A percentile compares a stretch with the other conserved stretches of the same genome.
phyloP scores from a whole-genome alignment of 2,797 vertebrate species.

The Setipinna tenuifilis region DNA sequence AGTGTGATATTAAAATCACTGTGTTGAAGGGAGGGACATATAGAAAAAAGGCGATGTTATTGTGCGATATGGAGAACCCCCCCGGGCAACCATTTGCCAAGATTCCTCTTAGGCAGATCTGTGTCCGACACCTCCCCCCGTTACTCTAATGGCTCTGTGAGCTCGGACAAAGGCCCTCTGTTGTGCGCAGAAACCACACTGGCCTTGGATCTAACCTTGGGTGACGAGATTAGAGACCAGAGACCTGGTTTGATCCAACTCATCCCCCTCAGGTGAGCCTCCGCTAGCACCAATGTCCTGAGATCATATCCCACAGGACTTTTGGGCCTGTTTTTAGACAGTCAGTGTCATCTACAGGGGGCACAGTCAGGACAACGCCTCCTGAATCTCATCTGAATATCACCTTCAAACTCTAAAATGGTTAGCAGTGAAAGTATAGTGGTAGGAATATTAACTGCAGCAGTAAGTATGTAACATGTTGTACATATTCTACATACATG shows the following conservation, averaged over 20 bases:
- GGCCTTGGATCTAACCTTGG: slow-evolving; percentile 52
- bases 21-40: slow-evolving; percentile 48
- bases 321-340: background rate
- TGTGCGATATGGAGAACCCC: slow-evolving; percentile 44
- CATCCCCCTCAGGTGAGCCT: slow-evolving; percentile 14
- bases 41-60: slow-evolving; percentile 55
- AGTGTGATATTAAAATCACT: slow-evolving; percentile 46
- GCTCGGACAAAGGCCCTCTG: slow-evolving; percentile 59
- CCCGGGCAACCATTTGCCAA: slow-evolving; percentile 48
- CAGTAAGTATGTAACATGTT: too few species aligned
- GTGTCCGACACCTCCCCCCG: slow-evolving; percentile 43
- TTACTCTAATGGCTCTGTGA: slow-evolving; percentile 48
- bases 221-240: slow-evolving; percentile 56
- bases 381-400: too few species aligned
- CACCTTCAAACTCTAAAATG: too few species aligned
- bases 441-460: too few species aligned
- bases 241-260: slow-evolving; percentile 49
- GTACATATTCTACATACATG: too few species aligned
- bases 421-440: too few species aligned
- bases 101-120: slow-evolving; percentile 59
- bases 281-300: too few species aligned
- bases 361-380: background rate
- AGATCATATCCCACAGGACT: background rate
- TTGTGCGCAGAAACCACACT: slow-evolving; percentile 57
- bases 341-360: background rate